A percentile compares a stretch with the other conserved stretches of the same genome.
phyloP scores from a whole-genome alignment of 2,113 vertebrate genomes.

The Caracal caracal region DNA sequence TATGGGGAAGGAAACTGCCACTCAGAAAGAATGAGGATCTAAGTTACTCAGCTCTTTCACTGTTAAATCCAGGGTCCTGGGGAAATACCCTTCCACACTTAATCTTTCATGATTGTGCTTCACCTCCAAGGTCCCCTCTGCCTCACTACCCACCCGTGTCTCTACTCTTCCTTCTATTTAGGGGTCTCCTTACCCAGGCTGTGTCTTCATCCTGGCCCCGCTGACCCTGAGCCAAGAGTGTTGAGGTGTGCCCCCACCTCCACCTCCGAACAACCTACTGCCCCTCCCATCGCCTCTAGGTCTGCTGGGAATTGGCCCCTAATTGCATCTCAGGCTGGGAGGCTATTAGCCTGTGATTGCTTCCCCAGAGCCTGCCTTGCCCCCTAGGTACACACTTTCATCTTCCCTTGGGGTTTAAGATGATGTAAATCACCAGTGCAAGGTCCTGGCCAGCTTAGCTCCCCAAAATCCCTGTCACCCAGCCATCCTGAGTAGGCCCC shows the following conservation, averaged over 20 bases:
- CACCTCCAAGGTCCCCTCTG: background rate
- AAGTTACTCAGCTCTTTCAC: background rate
- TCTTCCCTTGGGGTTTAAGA: conserved; percentile 26
- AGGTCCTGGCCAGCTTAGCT: background rate
- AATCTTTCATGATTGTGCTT: background rate
- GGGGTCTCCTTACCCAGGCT: background rate
- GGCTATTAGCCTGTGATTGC: conserved; percentile 76
- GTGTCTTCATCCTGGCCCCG: background rate
- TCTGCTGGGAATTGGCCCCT: conserved; percentile 53
- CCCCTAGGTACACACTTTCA: conserved; percentile 41
- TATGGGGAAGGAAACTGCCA: background rate
- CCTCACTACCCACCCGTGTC: background rate
- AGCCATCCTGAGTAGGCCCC: background rate
- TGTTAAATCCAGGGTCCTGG: background rate
- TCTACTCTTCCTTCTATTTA: background rate
- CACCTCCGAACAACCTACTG: background rate
- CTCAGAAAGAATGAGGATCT: background rate
- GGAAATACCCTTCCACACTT: background rate
- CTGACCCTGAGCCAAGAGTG: background rate
- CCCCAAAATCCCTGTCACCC: background rate
- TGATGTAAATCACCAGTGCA: background rate
- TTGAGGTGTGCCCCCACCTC: background rate
- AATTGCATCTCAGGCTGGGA: conserved; percentile 75
- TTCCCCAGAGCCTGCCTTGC: conserved; percentile 54
- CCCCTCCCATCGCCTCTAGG: conserved; percentile 1